Evolutionary conservation across 1,140 invertebrate species (phyloP), one percentile per base, ranked within the genome.

Genomic region (Portunus trituberculatus): DNA sequence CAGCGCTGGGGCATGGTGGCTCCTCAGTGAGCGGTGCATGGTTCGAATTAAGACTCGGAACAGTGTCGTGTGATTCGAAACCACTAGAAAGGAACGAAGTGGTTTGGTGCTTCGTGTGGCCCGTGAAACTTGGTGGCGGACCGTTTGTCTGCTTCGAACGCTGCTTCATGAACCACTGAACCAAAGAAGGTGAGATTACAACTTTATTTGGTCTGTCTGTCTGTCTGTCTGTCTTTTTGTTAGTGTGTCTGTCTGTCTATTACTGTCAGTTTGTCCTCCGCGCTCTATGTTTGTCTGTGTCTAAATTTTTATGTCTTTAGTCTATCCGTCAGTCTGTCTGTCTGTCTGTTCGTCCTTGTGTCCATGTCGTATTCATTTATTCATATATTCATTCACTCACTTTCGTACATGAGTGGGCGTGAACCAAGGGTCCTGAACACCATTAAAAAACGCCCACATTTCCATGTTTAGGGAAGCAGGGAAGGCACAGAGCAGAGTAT

Each of bases 81-180:
- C 67, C 67, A n/a, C 67, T 76, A n/a, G 25, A 76, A 76, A 76
- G 67, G 67, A 76, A 76, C 67, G 67, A 76, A n/a, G 67, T 76
- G 67, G 20, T 76, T 76, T 20, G 67, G 67, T 76, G 67, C 67
- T n/a, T 76, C 67, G 67, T 76, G 52, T 76, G 67, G 67, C 52
- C 20, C 52, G 52, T 59, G 52, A 59, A 59, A 20, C 52, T 59
- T 59, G 12, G 52, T 16, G 20, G 10, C 52, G 52, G 52, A 16
- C 52, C 52, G 52, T 12, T 20, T 59, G 12, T 59, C 52, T 76
- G 67, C 25, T 76, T 76, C 67, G 20, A 12, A n/a, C 67, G 67
- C 67, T 76, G 20, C 67, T 76, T n/a, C 67, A 76, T 76, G 67
- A 76, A 76, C 67, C 67, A 76, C 67, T 76, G 67, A 76, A 76